Evolutionary conservation across 2,113 vertebrate genomes (phyloP).

Genomic region (Mixornis gularis): DNA sequence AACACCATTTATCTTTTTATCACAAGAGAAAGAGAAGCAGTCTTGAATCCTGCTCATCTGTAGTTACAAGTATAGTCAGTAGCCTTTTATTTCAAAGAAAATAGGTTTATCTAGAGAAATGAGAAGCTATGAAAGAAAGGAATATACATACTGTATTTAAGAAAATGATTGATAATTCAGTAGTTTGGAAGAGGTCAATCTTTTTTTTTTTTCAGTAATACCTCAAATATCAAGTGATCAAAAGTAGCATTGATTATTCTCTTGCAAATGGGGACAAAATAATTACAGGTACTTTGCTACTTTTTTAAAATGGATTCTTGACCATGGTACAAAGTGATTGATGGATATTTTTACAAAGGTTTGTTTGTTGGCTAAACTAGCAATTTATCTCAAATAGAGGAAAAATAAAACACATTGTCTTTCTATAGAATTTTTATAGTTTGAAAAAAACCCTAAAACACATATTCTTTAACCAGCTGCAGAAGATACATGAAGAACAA

Average conservation of each 20-base stretch:
- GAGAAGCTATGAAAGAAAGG: not conserved
- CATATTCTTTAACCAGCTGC: not conserved
- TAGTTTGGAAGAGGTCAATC: not conserved
- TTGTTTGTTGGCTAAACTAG: not conserved
- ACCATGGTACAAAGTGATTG: not conserved
- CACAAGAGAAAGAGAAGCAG: not conserved
- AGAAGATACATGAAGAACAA: not conserved
- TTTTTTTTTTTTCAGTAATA: not conserved
- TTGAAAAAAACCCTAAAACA: not conserved
- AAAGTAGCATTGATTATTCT: not conserved
- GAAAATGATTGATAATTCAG: not conserved
- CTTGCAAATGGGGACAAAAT: not conserved
- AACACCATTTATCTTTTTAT: not conserved
- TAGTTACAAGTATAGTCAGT: not conserved
- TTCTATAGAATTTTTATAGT: not conserved
- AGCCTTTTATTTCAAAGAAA: not conserved
- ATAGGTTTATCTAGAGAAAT: not conserved
- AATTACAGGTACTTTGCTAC: not conserved
- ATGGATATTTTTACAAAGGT: not conserved
- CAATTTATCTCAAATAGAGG: not conserved
- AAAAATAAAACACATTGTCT: not conserved
- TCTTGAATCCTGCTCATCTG: not conserved
- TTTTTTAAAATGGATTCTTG: not conserved
- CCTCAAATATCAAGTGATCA: not conserved
- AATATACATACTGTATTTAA: not conserved